Evolutionary conservation across 2,797 vertebrate genomes (phyloP).

Genomic region (Falco berigora): DNA sequence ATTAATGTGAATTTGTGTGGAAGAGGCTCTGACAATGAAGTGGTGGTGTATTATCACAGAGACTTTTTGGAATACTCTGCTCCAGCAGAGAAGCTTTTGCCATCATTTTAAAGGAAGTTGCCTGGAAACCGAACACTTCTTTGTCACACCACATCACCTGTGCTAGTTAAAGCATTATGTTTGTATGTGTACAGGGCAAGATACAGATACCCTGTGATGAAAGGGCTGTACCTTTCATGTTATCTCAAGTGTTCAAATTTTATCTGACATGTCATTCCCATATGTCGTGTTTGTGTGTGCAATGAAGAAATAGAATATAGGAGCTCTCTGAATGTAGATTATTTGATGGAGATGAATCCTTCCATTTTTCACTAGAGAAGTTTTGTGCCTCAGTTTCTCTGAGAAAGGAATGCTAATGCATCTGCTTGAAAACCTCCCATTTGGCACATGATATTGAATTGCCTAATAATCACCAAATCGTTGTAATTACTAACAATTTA

Average conservation of each 20-base stretch:
- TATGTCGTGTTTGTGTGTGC: neutral
- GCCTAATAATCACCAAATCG: neutral
- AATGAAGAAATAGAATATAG: neutral
- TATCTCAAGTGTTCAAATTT: neutral
- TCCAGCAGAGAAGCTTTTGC: neutral
- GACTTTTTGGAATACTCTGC: neutral
- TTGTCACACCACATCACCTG: neutral
- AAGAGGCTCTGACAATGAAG: neutral
- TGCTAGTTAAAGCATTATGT: neutral
- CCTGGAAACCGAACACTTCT: neutral
- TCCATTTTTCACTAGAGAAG: neutral
- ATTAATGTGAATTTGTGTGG: neutral
- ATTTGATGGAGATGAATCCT: neutral
- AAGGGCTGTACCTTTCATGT: neutral
- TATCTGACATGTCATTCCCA: neutral
- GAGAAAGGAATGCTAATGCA: neutral
- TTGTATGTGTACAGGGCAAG: neutral
- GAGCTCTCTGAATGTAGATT: neutral
- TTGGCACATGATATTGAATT: neutral
- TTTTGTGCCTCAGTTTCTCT: neutral
- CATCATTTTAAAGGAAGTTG: neutral
- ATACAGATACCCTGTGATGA: neutral
- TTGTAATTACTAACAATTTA: neutral
- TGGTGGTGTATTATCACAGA: neutral
- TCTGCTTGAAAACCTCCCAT: neutral